Conservation (phyloP, 2,888 invertebrate species). For the Cynaeus angustus region DNA sequence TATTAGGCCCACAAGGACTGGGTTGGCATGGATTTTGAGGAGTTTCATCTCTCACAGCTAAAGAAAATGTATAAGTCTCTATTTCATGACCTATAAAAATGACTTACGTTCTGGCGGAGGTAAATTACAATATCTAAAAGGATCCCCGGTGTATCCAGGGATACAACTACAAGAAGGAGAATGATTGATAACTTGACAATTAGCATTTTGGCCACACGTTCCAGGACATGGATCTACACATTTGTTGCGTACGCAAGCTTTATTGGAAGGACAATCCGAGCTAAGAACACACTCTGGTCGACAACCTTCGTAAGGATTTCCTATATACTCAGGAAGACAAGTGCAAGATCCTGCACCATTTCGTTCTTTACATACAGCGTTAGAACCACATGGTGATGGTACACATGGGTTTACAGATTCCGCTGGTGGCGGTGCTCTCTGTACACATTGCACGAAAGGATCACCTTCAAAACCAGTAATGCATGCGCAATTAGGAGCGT, state of each 20-base stretch:
- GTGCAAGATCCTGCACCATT: slow-evolving; percentile 82
- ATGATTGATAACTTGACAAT: slow-evolving; percentile 72
- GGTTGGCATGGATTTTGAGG: slow-evolving; percentile 82
- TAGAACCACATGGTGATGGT: slow-evolving; percentile 78
- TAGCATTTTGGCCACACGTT: slow-evolving; percentile 78
- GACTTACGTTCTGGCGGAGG: slow-evolving; percentile 73
- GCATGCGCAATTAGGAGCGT: slow-evolving; percentile 85
- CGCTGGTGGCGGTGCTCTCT: slow-evolving; percentile 52
- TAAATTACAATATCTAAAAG: slow-evolving; percentile 62
- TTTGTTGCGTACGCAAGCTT: slow-evolving; percentile 74
- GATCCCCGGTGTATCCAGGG: slow-evolving; percentile 73
- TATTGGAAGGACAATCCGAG: slow-evolving; percentile 69
- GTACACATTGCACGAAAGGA: slow-evolving; percentile 76
- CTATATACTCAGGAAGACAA: slow-evolving; percentile 82
- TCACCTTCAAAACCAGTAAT: slow-evolving; percentile 77
- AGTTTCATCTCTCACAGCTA: slow-evolving; percentile 61
- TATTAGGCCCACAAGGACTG: slow-evolving; percentile 89
- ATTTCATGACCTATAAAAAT: background rate
- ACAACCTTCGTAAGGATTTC: slow-evolving; percentile 83
- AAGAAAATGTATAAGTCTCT: slow-evolving; percentile 15
- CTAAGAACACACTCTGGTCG: slow-evolving; percentile 72
- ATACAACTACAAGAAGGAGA: slow-evolving; percentile 72
- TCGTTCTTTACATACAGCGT: slow-evolving; percentile 80
- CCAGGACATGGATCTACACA: slow-evolving; percentile 75
- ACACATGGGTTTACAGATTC: slow-evolving; percentile 61